Evolutionary conservation across 2,113 vertebrate genomes (phyloP).

Genomic region (Dipodomys merriami): DNA sequence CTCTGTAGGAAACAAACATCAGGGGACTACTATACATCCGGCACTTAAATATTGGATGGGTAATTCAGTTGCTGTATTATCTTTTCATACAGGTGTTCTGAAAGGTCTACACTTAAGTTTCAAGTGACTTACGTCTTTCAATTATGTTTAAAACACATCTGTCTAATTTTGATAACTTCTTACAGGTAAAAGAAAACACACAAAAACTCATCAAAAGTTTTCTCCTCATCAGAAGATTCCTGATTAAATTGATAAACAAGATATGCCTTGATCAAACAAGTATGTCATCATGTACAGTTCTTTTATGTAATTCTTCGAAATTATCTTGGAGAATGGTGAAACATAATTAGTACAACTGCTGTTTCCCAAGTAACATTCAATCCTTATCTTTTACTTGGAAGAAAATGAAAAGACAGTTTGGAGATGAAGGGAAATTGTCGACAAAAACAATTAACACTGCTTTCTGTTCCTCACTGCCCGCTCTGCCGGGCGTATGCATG

Average conservation of each 20-base stretch:
- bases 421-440: slow-evolving; percentile 63
- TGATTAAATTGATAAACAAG: slow-evolving; percentile 83
- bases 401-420: slow-evolving; percentile 76
- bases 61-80: neutral
- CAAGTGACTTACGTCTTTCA: slow-evolving; percentile 48
- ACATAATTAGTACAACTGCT: slow-evolving; percentile 85
- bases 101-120: slow-evolving; percentile 23
- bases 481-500: too few relatives aligned
- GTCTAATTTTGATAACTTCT: slow-evolving; percentile 64
- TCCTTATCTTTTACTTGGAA: slow-evolving; percentile 78
- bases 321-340: slow-evolving; percentile 82
- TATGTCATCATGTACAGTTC: slow-evolving; percentile 80
- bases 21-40: neutral
- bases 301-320: slow-evolving; percentile 84
- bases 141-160: slow-evolving; percentile 21
- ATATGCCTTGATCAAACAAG: slow-evolving; percentile 79
- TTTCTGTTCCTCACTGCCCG: neutral
- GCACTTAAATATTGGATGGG: neutral
- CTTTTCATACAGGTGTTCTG: neutral
- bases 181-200: slow-evolving; percentile 33
- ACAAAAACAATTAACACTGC: slow-evolving; percentile 65
- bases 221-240: slow-evolving; percentile 79
- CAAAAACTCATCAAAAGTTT: slow-evolving; percentile 79
- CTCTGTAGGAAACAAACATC: neutral
- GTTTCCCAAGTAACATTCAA: slow-evolving; percentile 84